Base-by-base conservation (phyloP, 2,888 invertebrate species). In the Lithophane socia region DNA sequence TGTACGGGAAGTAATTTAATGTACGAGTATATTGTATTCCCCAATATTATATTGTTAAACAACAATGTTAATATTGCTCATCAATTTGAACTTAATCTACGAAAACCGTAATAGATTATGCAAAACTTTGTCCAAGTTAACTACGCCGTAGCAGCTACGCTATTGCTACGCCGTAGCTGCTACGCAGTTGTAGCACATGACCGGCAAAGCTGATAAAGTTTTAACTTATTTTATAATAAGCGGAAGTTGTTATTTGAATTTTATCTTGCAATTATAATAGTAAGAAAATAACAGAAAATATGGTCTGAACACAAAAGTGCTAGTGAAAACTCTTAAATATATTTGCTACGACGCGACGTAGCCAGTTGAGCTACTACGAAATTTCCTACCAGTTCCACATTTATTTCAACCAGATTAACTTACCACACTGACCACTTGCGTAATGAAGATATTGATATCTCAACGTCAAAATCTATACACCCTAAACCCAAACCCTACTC, bases 371-470 rank as follows among this genome's bases (percentile, higher is more conserved):
- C 9, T 13, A 16, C 21, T 52, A 5, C 9, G 60, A n/a, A n/a
- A n/a, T n/a, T n/a, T n/a, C 9, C 52, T 52, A 3, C 9, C 12
- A 47, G 1, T 12, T 8, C 5, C 37, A 3, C 3, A 37, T 68
- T n/a, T 52, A 37, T 56, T 67, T 69, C 9, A 56, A 29, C 52
- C 3, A 70, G 21, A 79, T 83, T 37, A 58, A 75, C 61, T 68
- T 65, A 69, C 47, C n/a, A n/a, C 8, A 47, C 42, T 37, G 16
- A 67, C 74, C 65, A 63, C 65, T 58, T 24, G 3, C 52, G 8
- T 77, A 66, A 80, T 72, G 67, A 80, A 49, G 18, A 73, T 68
- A 83, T 83, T 75, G 64, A 77, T 80, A 75, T 66, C 77, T 77
- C 65, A 73, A 84, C 54, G 60, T 73, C 73, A 73, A 64, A 64